Conservation (phyloP, 2,113 vertebrate genomes). For the Pluvialis apricaria region DNA sequence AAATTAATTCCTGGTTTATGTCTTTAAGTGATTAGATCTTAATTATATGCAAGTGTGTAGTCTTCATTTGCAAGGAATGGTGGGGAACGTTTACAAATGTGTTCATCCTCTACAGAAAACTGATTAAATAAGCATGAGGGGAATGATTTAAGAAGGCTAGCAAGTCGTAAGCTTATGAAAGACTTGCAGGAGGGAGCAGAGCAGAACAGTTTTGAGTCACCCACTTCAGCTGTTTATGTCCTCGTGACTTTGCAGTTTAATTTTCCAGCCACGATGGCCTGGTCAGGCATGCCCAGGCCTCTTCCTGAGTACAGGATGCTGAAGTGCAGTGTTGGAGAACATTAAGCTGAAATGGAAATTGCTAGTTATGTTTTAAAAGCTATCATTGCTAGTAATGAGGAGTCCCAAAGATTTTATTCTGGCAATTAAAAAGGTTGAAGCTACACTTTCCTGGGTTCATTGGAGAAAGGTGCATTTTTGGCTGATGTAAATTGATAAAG, state of each 20-base stretch:
- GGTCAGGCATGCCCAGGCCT: neutral
- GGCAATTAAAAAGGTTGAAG: neutral
- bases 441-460: rapidly evolving
- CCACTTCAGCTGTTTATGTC: neutral
- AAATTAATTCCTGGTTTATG: neutral
- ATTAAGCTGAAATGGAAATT: neutral
- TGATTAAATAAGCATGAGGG: neutral
- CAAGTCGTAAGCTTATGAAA: neutral
- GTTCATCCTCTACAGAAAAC: neutral
- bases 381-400: neutral
- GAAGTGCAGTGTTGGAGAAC: neutral
- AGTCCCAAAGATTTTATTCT: neutral
- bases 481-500: neutral
- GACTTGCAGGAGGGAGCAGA: neutral
- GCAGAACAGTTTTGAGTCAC: neutral
- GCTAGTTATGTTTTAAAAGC: neutral
- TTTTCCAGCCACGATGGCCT: neutral
- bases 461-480: neutral
- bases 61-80: neutral
- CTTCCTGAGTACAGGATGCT: neutral
- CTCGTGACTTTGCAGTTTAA: neutral
- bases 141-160: neutral
- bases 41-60: neutral
- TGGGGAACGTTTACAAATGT: neutral
- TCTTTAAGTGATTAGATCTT: neutral